These are phyloP conservation scores for Galagoides demidoff DNA, from an alignment of 2,797 vertebrate species.

Conservation along the genomic window DNA sequence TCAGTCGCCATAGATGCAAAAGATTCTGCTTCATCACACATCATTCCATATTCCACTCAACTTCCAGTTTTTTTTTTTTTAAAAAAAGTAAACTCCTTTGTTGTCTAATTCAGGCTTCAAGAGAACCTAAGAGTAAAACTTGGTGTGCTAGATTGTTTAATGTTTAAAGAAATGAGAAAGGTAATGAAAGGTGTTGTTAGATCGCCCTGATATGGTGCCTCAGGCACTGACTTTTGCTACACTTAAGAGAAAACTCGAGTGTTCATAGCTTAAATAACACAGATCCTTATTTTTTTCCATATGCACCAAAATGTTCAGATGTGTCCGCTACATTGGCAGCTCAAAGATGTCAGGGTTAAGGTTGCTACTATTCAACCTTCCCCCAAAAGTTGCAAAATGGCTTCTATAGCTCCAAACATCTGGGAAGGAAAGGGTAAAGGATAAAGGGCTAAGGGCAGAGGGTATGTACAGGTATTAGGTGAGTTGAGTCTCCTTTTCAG, in stretches of 20 bases:
- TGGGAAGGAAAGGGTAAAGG: not conserved
- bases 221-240: not conserved
- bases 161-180: slow-evolving; percentile 27
- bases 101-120: slow-evolving; percentile 5
- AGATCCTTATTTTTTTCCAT: not conserved
- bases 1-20: slow-evolving; percentile 82
- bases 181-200: not conserved
- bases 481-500: not conserved
- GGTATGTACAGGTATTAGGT: not conserved
- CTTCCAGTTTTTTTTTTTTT: not conserved
- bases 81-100: slow-evolving; percentile 58
- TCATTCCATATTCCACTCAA: slow-evolving; percentile 73
- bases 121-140: not conserved
- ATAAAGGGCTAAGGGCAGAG: not conserved
- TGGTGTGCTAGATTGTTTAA: not conserved
- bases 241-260: not conserved
- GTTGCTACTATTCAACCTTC: not conserved
- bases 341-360: slow-evolving; percentile 32
- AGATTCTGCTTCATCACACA: slow-evolving; percentile 69
- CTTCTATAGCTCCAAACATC: not conserved
- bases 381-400: not conserved
- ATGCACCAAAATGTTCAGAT: slow-evolving; percentile 17
- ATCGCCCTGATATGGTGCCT: not conserved
- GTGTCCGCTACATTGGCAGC: not conserved
- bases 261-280: not conserved